Base-by-base conservation (phyloP, 2,888 invertebrate species). In the Aleiodes alternator region DNA sequence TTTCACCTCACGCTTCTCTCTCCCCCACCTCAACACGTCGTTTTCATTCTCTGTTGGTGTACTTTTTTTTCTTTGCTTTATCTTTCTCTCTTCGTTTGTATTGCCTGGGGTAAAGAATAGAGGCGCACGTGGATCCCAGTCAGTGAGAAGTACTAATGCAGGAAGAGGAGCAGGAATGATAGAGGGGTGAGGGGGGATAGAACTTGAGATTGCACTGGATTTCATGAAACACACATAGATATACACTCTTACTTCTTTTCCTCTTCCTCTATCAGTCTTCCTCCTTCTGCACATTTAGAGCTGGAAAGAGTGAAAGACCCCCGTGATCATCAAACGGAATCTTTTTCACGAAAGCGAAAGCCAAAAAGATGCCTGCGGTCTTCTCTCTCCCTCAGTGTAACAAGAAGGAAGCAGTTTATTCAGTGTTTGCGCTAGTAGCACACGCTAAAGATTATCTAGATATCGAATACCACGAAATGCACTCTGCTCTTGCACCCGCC, bases 391-490 rank as follows among this genome's bases (percentile, higher is more conserved):
- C 71, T 51, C 64, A 38, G 16, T 61, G 61, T 61, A 61, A 61
- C 61, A 38, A 61, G 38, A 38, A 61, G 61, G 61, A 43, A 43
- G 11, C 72, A 77, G 77, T 80, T 72, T 81, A 61, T 61, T 38
- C 61, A 43, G 64, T 64, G 61, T 59, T 56, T 64, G 69, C 50
- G 57, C 70, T 50, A 71, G 61, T 77, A 72, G 79, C 76, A 56
- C 75, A 78, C 68, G 81, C 78, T 76, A 83, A 84, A 85, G 88
- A 89, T 89, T 88, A 87, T 87, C 87, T 87, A 84, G 88, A 87
- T 88, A 88, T 88, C 89, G 86, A 89, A 89, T 88, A 88, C 87
- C 89, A 87, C 86, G 86, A 86, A 88, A 86, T 86, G 88, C 88
- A 88, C 87, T 88, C 87, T 87, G 85, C 84, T 79, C 79, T 79